phyloP scores from a whole-genome alignment of 2,113 vertebrate species.

The Campylomormyrus tamandua region DNA sequence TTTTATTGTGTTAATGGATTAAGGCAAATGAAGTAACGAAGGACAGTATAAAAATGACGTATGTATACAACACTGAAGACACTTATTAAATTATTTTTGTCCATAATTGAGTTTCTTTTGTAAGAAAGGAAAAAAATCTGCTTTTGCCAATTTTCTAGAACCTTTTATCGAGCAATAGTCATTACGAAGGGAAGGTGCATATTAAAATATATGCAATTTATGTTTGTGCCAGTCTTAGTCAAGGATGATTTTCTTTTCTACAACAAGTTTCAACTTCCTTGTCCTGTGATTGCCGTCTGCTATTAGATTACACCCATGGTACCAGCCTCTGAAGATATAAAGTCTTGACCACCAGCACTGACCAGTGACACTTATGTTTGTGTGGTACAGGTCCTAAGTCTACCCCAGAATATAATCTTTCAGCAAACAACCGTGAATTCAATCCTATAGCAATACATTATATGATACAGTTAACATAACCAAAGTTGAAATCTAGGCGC shows the following conservation, averaged over 20 bases:
- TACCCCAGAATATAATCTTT: not conserved
- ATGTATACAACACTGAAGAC: not conserved
- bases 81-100: conserved; percentile 35
- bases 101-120: conserved; percentile 52
- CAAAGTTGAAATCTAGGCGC: conserved; percentile 55
- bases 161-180: conserved; percentile 88
- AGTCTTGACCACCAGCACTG: conserved; percentile 16
- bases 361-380: conserved; percentile 26
- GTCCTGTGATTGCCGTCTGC: conserved; percentile 65
- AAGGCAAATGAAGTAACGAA: conserved; percentile 69
- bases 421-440: not conserved
- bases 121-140: conserved; percentile 3
- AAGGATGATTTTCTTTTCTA: conserved; percentile 65
- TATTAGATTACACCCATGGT: conserved; percentile 70
- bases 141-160: conserved; percentile 73
- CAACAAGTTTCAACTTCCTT: conserved; percentile 65
- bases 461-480: conserved; percentile 51
- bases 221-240: conserved; percentile 82
- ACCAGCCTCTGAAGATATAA: conserved; percentile 42
- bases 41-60: conserved; percentile 66
- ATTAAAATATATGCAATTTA: conserved; percentile 92
- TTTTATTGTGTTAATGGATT: conserved; percentile 60
- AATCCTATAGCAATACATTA: conserved; percentile 54
- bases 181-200: conserved; percentile 78
- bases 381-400: not conserved